phyloP scores from a whole-genome alignment of 23 tunicate species.

The Ciona savignyi region DNA sequence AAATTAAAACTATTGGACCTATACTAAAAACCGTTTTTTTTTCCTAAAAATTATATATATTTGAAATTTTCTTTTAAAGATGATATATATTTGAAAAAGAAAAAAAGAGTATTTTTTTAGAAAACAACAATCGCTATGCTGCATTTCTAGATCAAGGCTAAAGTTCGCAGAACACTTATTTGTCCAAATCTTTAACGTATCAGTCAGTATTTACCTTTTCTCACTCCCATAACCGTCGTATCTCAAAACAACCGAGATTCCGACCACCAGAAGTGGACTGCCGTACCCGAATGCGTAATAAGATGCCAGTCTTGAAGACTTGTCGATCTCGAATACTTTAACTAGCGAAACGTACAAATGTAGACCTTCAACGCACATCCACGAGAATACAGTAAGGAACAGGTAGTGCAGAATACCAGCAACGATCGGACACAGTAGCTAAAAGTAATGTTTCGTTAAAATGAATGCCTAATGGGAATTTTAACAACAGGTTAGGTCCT shows the following conservation, averaged over 20 bases:
- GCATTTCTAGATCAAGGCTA: no score
- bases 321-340: constrained; percentile 55
- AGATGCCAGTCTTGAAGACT: constrained; percentile 16
- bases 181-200: background rate
- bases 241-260: constrained; percentile 18
- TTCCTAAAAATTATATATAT: no score
- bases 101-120: no score
- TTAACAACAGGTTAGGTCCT: constrained; percentile 33
- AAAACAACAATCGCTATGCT: no score
- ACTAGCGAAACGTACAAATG: constrained; percentile 63
- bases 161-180: no score
- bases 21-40: no score
- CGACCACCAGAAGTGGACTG: constrained; percentile 33
- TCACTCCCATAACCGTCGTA: constrained; percentile 47
- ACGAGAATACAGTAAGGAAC: constrained; percentile 50
- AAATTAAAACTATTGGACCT: no score
- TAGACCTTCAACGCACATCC: constrained; percentile 66
- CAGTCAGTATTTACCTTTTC: constrained; percentile 20
- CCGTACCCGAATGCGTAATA: constrained; percentile 27
- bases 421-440: constrained; percentile 40
- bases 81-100: no score
- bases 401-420: constrained; percentile 61
- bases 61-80: no score
- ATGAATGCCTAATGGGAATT: constrained; percentile 7
- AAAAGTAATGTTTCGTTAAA: constrained; percentile 34